Evolutionary conservation across 2,888 invertebrate genomes (phyloP).

Genomic region (Nephrotoma appendiculata): DNA sequence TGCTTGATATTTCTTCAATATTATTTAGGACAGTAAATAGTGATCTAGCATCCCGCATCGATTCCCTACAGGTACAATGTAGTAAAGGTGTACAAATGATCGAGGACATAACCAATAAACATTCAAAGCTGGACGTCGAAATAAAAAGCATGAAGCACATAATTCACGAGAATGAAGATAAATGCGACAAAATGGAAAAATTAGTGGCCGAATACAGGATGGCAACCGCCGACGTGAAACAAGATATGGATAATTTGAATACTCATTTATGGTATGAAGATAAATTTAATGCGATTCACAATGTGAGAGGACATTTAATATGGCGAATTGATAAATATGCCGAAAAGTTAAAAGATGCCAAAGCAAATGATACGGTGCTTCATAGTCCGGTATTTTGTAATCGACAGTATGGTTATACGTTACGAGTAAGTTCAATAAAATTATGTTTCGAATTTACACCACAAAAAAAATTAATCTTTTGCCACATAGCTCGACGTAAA

Average conservation of each 20-base stretch:
- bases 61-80: background rate
- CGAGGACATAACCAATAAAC: slow-evolving; percentile 27
- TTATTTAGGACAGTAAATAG: background rate
- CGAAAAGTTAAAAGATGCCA: slow-evolving; percentile 50
- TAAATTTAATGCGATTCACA: slow-evolving; percentile 25
- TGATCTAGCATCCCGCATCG: background rate
- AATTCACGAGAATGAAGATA: slow-evolving; percentile 36
- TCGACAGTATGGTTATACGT: slow-evolving; percentile 56
- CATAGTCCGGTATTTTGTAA: slow-evolving; percentile 55
- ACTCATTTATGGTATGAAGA: slow-evolving; percentile 27
- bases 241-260: slow-evolving; percentile 34
- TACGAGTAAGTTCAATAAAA: slow-evolving; percentile 37
- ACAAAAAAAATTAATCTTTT: background rate
- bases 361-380: slow-evolving; percentile 44
- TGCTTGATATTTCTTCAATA: background rate
- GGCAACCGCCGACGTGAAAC: slow-evolving; percentile 32
- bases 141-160: slow-evolving; percentile 36
- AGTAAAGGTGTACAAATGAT: background rate
- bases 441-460: background rate
- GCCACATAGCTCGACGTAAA: slow-evolving; percentile 44
- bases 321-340: slow-evolving; percentile 56
- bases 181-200: slow-evolving; percentile 35
- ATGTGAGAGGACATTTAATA: slow-evolving; percentile 40
- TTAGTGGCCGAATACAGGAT: slow-evolving; percentile 29
- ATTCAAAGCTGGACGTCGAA: slow-evolving; percentile 34